A percentile compares a stretch with the other conserved stretches of the same genome.
Conservation (phyloP, 2,113 vertebrate genomes). For the Limanda limanda region DNA sequence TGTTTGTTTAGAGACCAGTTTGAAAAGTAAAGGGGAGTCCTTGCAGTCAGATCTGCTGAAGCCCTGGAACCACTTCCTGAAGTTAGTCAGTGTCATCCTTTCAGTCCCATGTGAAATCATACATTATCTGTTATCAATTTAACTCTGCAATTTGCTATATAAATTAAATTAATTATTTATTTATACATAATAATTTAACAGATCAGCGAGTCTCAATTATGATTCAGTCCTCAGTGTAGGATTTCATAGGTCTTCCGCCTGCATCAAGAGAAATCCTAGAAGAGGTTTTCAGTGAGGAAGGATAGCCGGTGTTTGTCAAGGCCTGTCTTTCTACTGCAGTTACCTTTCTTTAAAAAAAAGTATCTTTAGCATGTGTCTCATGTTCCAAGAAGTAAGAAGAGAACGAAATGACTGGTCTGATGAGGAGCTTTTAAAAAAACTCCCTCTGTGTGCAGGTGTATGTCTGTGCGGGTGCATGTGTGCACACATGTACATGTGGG, state of each 20-base stretch:
- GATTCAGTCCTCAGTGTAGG: not conserved
- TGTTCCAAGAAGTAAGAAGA: slow-evolving; percentile 14
- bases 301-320: slow-evolving; percentile 11
- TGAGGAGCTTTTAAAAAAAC: slow-evolving; percentile 31
- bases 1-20: no score
- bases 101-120: no score
- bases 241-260: not conserved
- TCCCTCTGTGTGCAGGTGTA: slow-evolving; percentile 15
- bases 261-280: slow-evolving; percentile 17
- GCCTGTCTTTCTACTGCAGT: slow-evolving; percentile 7
- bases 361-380: slow-evolving; percentile 26
- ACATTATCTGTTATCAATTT: no score
- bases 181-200: not conserved
- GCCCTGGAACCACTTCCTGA: no score
- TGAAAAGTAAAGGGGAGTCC: no score
- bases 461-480: slow-evolving; percentile 26
- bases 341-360: slow-evolving; percentile 32
- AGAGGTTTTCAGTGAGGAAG: not conserved
- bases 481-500: slow-evolving; percentile 64
- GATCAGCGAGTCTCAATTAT: not conserved
- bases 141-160: no score
- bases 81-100: no score
- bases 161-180: no score
- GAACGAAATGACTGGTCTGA: slow-evolving; percentile 35
- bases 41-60: no score